Base-by-base conservation (phyloP, 2,888 invertebrate species). In the Seira ritae region DNA sequence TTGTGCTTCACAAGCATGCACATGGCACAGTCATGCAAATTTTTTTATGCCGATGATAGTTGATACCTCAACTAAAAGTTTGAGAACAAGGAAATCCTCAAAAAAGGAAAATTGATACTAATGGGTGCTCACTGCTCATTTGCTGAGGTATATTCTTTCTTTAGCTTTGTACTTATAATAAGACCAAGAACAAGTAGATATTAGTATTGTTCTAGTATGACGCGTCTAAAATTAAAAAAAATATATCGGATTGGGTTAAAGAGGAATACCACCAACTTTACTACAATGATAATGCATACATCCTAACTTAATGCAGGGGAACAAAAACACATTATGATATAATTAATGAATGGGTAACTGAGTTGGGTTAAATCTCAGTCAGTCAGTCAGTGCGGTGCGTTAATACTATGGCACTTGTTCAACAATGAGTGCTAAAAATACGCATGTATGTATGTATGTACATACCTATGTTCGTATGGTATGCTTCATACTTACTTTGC, bases 1-100 rank as follows among this genome's bases (percentile, higher is more conserved):
- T n/a, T n/a, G n/a, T n/a, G n/a, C 31, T 31, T 2, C 31, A 31
- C 3, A 4, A 8, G 31, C 31, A 31, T 31, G 2, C 31, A 31
- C 8, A 31, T n/a, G n/a, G n/a, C n/a, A 42, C 42, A 42, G 42
- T 62, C 70, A 46, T 70, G 70, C 70, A 46, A 70, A 67, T 17
- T 55, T n/a, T 55, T 55, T 55, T 15, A 55, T 55, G 55, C 12
- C 17, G 15, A 55, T 50, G 17, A 72, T 31, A 31, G 31, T 31
- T 31, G 31, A 31, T 31, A 31, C 31, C 3, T 8, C 31, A 66
- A 66, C 65, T 12, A 66, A 73, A 74, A 74, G 55, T 74, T 74
- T 74, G 67, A 50, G 75, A 75, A 75, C 67, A 75, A 75, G 75
- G 75, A 75, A 75, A 75, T 75, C 75, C 75, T 75, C 67, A 50